phyloP scores from a whole-genome alignment of 2,797 vertebrate species.

The Peromyscus melanophrys region DNA sequence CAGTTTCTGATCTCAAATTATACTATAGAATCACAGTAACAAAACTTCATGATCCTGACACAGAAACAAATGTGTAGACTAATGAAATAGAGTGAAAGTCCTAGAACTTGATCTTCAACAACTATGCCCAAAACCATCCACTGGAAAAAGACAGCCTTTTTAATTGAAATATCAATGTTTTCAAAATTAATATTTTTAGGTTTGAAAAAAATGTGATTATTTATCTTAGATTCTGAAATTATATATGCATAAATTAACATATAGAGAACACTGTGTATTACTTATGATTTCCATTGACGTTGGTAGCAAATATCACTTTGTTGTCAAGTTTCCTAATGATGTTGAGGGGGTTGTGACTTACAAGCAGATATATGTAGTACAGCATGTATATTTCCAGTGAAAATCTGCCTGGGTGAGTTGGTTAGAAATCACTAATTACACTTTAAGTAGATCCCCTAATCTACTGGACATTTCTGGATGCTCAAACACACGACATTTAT shows the following conservation, averaged over 20 bases:
- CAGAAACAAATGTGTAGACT: neutral
- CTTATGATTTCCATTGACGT: neutral
- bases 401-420: neutral
- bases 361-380: neutral
- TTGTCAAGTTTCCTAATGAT: neutral
- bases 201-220: neutral
- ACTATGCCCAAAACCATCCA: neutral
- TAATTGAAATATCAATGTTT: neutral
- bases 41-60: neutral
- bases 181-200: neutral
- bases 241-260: neutral
- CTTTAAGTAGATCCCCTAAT: neutral
- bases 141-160: neutral
- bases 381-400: neutral
- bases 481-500: neutral
- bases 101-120: neutral
- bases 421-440: neutral
- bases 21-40: neutral
- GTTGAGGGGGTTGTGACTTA: neutral
- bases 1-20: neutral
- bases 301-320: neutral
- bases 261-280: neutral
- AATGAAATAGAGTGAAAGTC: neutral
- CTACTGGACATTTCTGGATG: neutral
- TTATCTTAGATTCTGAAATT: conserved; percentile 25